These are phyloP conservation scores for Leucozona laternaria DNA, from an alignment of 2,888 invertebrate species.

Conservation along the genomic window DNA sequence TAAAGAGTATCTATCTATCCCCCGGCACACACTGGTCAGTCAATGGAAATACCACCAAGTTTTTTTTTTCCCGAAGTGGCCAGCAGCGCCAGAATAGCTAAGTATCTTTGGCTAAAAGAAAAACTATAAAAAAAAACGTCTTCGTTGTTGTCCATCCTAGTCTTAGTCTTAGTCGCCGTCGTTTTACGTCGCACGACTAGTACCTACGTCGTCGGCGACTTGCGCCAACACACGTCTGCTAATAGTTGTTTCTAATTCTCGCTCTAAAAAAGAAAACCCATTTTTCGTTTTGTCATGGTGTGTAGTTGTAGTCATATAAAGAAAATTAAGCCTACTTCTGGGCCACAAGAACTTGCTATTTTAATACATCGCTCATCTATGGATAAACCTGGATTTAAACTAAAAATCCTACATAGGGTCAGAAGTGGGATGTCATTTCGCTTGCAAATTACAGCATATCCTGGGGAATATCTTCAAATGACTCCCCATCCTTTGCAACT, in stretches of 20 bases:
- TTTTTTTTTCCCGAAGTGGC: slow-evolving; percentile 25
- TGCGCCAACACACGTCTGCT: slow-evolving; percentile 49
- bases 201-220: slow-evolving; percentile 31
- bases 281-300: slow-evolving; percentile 33
- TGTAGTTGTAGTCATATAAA: slow-evolving; percentile 2
- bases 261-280: not conserved
- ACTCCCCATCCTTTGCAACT: no score
- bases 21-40: slow-evolving; percentile 52
- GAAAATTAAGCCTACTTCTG: not conserved
- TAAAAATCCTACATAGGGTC: not conserved
- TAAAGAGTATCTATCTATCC: not conserved
- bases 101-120: slow-evolving; percentile 44
- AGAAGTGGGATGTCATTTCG: not conserved
- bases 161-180: not conserved
- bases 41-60: slow-evolving; percentile 55
- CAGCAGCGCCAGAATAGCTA: slow-evolving; percentile 48
- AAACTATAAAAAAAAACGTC: not conserved
- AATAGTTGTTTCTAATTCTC: slow-evolving; percentile 63
- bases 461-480: no score
- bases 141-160: not conserved
- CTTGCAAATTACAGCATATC: no score
- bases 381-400: not conserved
- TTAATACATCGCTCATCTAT: no score
- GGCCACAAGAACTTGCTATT: not conserved
- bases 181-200: slow-evolving; percentile 41